phyloP scores from a whole-genome alignment of 2,888 invertebrate genomes.

The Amblyteles armatorius region DNA sequence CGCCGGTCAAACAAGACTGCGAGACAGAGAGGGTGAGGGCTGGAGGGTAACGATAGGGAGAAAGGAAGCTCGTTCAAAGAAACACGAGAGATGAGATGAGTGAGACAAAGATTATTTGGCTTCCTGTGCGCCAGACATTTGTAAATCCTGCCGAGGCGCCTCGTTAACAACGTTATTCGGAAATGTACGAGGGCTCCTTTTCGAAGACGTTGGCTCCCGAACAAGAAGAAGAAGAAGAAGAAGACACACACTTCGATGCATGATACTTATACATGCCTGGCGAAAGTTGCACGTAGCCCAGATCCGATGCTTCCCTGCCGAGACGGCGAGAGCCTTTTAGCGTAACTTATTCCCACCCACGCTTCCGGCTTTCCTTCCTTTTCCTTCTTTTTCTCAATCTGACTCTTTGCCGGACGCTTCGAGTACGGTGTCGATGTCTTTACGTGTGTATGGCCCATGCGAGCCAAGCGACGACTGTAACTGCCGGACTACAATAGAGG shows the following conservation, averaged over 20 bases:
- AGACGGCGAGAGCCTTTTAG: slow-evolving; percentile 68
- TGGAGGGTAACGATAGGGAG: not conserved
- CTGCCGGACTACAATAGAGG: not conserved
- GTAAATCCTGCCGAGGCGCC: slow-evolving; percentile 50
- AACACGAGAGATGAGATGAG: slow-evolving; percentile 4
- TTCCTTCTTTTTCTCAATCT: slow-evolving; percentile 39
- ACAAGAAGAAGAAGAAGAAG: not conserved
- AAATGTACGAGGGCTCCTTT: not conserved
- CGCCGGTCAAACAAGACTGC: slow-evolving; percentile 53
- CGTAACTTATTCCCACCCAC: slow-evolving; percentile 73
- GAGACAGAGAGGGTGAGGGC: slow-evolving; percentile 11
- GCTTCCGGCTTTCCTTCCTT: slow-evolving; percentile 63
- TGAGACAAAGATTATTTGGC: slow-evolving; percentile 54
- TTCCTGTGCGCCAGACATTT: slow-evolving; percentile 55
- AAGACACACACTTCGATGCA: not conserved
- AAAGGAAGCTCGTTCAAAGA: not conserved
- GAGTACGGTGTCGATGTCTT: slow-evolving; percentile 65
- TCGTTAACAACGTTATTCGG: slow-evolving; percentile 11
- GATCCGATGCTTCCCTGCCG: slow-evolving; percentile 62
- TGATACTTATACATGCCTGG: slow-evolving; percentile 14
- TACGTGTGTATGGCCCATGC: slow-evolving; percentile 51
- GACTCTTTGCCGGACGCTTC: slow-evolving; percentile 59
- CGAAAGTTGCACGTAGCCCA: slow-evolving; percentile 41
- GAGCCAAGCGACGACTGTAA: slow-evolving; percentile 22
- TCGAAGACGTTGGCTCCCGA: not conserved